phyloP scores from a whole-genome alignment of 1,140 invertebrate genomes.

The Doryteuthis pealeii region DNA sequence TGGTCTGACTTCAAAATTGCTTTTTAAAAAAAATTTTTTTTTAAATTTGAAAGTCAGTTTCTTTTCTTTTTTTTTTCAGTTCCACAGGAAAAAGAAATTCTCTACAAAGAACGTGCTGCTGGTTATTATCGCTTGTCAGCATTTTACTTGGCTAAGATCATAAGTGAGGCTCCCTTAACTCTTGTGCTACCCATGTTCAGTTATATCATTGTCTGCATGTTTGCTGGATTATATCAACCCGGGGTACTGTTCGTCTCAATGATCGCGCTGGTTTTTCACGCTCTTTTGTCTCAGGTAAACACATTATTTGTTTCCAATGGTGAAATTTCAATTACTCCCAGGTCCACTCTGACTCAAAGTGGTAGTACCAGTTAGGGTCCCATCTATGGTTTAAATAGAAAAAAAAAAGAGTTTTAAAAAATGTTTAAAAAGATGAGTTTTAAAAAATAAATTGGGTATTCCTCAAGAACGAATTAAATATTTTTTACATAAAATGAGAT shows the following conservation, averaged over 20 bases:
- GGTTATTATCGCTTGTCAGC: slow-evolving; percentile 82
- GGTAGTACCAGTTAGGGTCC: too few relatives aligned
- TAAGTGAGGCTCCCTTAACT: slow-evolving; percentile 78
- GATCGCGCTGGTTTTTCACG: slow-evolving; percentile 75
- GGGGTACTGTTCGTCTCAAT: slow-evolving; percentile 72
- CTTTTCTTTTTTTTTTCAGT: slow-evolving; percentile 63
- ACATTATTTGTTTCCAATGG: too few relatives aligned
- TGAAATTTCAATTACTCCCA: too few relatives aligned
- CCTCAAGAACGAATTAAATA: not conserved
- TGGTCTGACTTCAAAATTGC: too few relatives aligned
- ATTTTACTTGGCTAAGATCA: slow-evolving; percentile 84
- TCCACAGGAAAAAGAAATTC: slow-evolving; percentile 79
- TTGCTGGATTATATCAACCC: slow-evolving; percentile 66
- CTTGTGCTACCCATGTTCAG: slow-evolving; percentile 71
- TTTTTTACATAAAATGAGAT: not conserved
- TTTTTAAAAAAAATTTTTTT: too few relatives aligned
- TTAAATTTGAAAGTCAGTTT: too few relatives aligned
- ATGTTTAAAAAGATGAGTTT: too few relatives aligned
- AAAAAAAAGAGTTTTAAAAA: too few relatives aligned
- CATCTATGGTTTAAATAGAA: too few relatives aligned
- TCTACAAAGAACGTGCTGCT: slow-evolving; percentile 79
- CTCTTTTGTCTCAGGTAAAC: slow-evolving; percentile 73
- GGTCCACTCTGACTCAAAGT: too few relatives aligned
- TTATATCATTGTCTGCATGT: slow-evolving; percentile 73
- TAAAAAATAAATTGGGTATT: too few relatives aligned